Percentiles rank a stretch among this genome's conserved stretches.
Evolutionary conservation across 1,140 invertebrate genomes (phyloP).

Genomic region (Ganaspis sp.): DNA sequence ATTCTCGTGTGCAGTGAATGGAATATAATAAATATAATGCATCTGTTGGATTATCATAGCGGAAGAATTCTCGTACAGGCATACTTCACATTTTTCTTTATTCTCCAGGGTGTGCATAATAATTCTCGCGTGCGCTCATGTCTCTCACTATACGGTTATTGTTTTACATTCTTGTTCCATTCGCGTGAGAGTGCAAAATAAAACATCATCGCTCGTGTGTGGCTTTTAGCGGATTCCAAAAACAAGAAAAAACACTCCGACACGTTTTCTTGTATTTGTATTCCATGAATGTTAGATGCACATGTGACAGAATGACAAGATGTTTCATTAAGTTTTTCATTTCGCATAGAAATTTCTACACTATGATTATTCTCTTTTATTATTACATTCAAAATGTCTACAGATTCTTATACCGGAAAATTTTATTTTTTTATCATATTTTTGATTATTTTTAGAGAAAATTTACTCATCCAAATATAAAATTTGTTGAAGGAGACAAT

Average conservation of each 20-base stretch:
- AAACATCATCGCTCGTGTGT: conserved; percentile 14
- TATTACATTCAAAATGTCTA: background rate
- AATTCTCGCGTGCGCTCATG: conserved; percentile 26
- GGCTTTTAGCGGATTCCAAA: conserved; percentile 15
- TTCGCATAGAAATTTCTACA: background rate
- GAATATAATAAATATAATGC: conserved; percentile 23
- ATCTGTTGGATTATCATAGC: conserved; percentile 11
- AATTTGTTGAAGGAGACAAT: too few relatives aligned
- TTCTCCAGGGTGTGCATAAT: conserved; percentile 28
- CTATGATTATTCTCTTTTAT: background rate
- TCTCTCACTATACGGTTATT: conserved; percentile 27
- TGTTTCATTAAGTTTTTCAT: background rate
- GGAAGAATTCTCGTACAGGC: conserved; percentile 21
- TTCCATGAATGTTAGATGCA: background rate
- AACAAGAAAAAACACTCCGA: background rate
- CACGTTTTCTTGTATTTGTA: conserved; percentile 1
- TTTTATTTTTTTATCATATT: too few relatives aligned
- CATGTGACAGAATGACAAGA: conserved; percentile 1
- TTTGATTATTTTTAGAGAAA: too few relatives aligned
- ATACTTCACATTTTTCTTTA: conserved; percentile 26
- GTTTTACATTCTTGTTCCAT: conserved; percentile 21
- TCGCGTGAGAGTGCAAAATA: conserved; percentile 30
- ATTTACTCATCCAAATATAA: too few relatives aligned
- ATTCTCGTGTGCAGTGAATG: background rate
- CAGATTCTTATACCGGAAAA: too few relatives aligned